phyloP scores from a whole-genome alignment of 2,113 vertebrate species.

The Geococcyx californianus region DNA sequence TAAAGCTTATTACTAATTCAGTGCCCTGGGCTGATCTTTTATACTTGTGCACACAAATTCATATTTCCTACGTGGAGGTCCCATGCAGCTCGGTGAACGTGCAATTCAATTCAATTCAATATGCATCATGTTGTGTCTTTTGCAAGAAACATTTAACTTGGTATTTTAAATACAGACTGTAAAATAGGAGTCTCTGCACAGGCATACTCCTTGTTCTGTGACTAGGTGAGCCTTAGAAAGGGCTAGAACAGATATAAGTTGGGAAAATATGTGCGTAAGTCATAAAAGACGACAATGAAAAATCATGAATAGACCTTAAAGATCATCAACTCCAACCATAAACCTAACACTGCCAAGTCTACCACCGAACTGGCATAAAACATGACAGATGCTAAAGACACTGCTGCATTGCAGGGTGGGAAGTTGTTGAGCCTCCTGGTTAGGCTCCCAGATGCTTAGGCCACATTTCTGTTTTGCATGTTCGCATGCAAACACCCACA shows the following conservation, averaged over 20 bases:
- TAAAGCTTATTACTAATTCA: conserved; percentile 46
- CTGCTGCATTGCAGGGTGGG: background rate
- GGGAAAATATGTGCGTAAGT: background rate
- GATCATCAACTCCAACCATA: too few species aligned
- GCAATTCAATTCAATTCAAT: background rate
- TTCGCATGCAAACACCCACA: background rate
- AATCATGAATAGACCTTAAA: background rate
- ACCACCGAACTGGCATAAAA: background rate
- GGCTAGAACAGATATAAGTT: background rate
- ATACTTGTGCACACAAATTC: background rate
- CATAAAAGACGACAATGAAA: background rate
- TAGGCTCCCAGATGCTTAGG: background rate
- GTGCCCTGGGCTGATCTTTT: conserved; percentile 14
- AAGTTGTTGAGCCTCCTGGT: background rate
- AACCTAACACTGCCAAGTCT: too few species aligned
- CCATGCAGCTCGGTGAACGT: background rate
- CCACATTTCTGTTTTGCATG: background rate
- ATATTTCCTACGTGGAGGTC: background rate
- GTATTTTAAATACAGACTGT: background rate
- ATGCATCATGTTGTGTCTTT: background rate
- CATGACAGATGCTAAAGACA: background rate
- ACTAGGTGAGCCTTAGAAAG: background rate
- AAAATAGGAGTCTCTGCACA: background rate
- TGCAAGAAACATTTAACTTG: background rate
- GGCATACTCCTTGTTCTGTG: background rate